Percentiles rank a stretch among this genome's conserved stretches.
These are phyloP conservation scores for Bombus ignitus DNA, from an alignment of 1,140 invertebrate genomes.

Conservation along the genomic window DNA sequence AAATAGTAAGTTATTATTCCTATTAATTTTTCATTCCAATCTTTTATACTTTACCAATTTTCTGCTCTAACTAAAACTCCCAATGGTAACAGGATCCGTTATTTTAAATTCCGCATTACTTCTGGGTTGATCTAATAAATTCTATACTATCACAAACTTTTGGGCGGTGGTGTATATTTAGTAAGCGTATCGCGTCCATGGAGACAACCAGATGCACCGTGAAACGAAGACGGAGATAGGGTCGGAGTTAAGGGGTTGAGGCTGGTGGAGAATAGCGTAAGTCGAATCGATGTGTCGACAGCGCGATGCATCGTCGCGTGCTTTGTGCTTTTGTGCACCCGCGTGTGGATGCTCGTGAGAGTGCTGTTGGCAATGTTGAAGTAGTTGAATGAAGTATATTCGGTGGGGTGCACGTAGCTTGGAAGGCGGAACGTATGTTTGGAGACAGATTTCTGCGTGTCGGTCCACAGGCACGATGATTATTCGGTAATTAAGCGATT, in stretches of 20 bases:
- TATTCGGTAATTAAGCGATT: constrained; percentile 31
- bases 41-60: no score
- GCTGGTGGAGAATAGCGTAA: background rate
- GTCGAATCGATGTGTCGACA: background rate
- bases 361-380: background rate
- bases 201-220: background rate
- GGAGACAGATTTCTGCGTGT: constrained; percentile 1
- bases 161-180: constrained; percentile 27
- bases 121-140: no score
- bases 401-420: background rate
- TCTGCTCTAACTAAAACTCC: no score
- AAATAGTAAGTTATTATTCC: no score
- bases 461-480: background rate
- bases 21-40: no score
- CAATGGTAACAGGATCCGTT: no score
- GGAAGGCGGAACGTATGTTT: background rate
- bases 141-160: background rate
- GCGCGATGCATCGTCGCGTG: background rate
- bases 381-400: background rate
- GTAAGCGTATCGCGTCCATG: background rate
- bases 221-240: no score
- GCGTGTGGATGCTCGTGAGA: background rate
- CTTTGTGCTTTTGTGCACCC: background rate
- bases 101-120: no score
- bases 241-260: background rate